Evolutionary conservation across 2,113 vertebrate genomes (phyloP).

Genomic region (Montifringilla adamsi): DNA sequence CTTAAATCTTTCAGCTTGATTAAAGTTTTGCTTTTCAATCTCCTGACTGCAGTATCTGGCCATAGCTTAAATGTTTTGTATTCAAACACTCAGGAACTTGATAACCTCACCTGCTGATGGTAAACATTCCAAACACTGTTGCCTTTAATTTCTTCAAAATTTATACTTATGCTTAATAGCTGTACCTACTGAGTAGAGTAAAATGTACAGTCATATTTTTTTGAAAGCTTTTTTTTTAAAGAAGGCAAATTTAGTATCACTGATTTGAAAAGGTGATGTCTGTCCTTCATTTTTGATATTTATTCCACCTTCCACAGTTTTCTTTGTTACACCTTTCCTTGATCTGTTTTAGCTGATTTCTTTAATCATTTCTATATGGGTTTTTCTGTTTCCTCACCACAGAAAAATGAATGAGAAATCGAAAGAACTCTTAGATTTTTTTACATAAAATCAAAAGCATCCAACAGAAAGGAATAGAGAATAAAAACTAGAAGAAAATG

Average conservation of each 20-base stretch:
- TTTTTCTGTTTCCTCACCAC: background rate
- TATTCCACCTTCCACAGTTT: background rate
- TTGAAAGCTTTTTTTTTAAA: background rate
- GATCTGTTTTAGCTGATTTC: background rate
- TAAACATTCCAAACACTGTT: background rate
- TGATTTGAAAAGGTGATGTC: background rate
- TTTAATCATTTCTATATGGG: background rate
- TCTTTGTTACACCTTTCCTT: background rate
- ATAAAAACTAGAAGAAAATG: background rate
- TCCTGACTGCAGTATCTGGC: background rate
- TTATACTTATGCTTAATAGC: background rate
- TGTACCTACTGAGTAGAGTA: background rate
- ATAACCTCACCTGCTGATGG: background rate
- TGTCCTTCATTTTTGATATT: background rate
- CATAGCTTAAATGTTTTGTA: background rate
- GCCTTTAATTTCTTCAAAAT: background rate
- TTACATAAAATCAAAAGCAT: background rate
- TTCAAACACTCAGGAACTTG: background rate
- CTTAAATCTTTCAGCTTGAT: slow-evolving; percentile 39
- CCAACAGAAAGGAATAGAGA: background rate
- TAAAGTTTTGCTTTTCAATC: slow-evolving; percentile 19
- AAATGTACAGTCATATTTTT: background rate
- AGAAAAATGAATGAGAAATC: background rate
- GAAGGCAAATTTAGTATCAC: background rate
- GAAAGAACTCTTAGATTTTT: background rate